These are phyloP conservation scores for Poeciliopsis paucimaculata DNA, from an alignment of 2,797 vertebrate genomes.

Conservation along the genomic window DNA sequence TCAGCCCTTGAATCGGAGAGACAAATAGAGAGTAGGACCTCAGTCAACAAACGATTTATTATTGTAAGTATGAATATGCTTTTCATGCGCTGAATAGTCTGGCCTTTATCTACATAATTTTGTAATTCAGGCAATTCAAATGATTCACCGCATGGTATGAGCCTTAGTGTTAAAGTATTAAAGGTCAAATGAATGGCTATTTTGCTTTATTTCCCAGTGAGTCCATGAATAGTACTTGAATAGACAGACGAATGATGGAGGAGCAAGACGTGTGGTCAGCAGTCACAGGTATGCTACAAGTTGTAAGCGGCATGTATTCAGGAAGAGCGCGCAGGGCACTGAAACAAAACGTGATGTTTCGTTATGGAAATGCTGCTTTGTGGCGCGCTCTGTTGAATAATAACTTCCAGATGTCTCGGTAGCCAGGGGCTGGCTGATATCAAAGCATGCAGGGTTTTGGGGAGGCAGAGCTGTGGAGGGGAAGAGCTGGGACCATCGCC, in stretches of 20 bases:
- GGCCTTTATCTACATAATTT: constrained; percentile 32
- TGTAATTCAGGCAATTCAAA: constrained; percentile 16
- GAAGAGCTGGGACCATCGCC: constrained; percentile 71
- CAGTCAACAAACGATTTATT: constrained; percentile 28
- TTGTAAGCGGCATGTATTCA: constrained; percentile 44
- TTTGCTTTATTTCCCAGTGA: constrained; percentile 12
- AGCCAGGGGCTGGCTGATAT: constrained; percentile 80
- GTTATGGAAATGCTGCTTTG: constrained; percentile 78
- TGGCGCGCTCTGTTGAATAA: constrained; percentile 79
- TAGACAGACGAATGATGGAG: constrained; percentile 15
- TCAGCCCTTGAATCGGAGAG: constrained; percentile 21
- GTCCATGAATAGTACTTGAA: constrained; percentile 15
- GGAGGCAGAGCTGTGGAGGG: constrained; percentile 67
- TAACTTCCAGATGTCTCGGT: constrained; percentile 85
- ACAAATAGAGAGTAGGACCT: constrained; percentile 24
- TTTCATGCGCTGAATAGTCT: constrained; percentile 30
- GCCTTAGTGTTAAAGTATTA: constrained; percentile 20
- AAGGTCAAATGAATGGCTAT: constrained; percentile 22
- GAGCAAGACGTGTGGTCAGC: constrained; percentile 24
- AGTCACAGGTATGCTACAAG: constrained; percentile 35
- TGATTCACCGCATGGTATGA: constrained; percentile 5
- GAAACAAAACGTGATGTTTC: constrained; percentile 78
- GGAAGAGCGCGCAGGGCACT: constrained; percentile 61
- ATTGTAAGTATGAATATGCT: constrained; percentile 22
- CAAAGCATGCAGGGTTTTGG: constrained; percentile 78